These are phyloP conservation scores for Ormyrus thymus DNA, from an alignment of 2,888 invertebrate genomes.

Conservation along the genomic window DNA sequence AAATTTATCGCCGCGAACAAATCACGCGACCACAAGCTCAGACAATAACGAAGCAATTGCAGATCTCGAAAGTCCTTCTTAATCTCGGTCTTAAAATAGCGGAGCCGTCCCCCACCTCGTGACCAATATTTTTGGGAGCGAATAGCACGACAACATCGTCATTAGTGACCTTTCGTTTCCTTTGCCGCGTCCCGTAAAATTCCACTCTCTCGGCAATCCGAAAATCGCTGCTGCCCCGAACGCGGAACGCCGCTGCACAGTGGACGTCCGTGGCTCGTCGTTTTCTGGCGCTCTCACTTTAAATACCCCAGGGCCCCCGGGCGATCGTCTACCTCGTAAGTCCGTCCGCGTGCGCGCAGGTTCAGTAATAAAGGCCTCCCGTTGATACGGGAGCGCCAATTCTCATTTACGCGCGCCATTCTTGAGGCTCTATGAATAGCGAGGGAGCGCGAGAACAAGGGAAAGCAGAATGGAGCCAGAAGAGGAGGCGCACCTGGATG, in stretches of 20 bases:
- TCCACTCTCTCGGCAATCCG: neutral
- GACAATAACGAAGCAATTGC: conserved; percentile 33
- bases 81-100: conserved; percentile 26
- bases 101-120: neutral
- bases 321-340: conserved; percentile 56
- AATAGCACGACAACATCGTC: neutral
- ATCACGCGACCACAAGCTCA: conserved; percentile 7
- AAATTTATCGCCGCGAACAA: conserved; percentile 44
- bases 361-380: conserved; percentile 27
- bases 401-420: conserved; percentile 58
- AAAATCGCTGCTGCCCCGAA: conserved; percentile 30
- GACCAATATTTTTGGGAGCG: conserved; percentile 26
- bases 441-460: conserved; percentile 7
- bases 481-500: conserved; percentile 65
- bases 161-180: neutral
- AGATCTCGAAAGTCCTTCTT: conserved; percentile 25
- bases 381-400: conserved; percentile 55
- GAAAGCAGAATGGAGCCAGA: conserved; percentile 35
- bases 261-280: conserved; percentile 8
- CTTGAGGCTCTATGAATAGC: conserved; percentile 34
- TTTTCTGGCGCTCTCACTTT: conserved; percentile 9
- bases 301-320: conserved; percentile 15
- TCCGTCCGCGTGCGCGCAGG: conserved; percentile 56
- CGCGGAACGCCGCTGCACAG: conserved; percentile 3
- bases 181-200: neutral